Evolutionary conservation across 1,140 invertebrate genomes (phyloP), one percentile per base, ranked within the genome.

Genomic region (Argopecten irradians): DNA sequence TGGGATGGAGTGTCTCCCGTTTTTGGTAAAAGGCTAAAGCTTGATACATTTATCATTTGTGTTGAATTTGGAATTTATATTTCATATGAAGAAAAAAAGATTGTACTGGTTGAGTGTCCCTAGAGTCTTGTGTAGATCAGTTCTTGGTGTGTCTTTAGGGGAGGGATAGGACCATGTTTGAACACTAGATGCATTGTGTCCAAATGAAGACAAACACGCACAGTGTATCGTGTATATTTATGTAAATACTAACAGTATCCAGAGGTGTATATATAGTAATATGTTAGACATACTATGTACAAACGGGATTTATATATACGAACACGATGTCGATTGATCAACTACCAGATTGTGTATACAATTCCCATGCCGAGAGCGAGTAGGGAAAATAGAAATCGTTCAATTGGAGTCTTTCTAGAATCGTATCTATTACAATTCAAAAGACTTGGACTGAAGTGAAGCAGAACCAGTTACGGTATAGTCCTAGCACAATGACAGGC

Each of bases 391-490:
- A 55, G 43, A 55, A 55, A 55, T 55, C 43, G 22, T 13, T 55
- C 43, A 55, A 19, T 55, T 19, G 43, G 43, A 55, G 43, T 55
- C 22, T 71, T 28, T 71, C 5, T 28, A 71, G 55, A 71, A 71
- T 71, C 55, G 55, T 71, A 71, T 71, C 55, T 71, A 71, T 71
- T 71, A 71, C 55, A 71, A 71, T 71, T 71, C 55, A 71, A 71
- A 71, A 71, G 55, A 28, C 55, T 71, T 71, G 55, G 55, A n/a
- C 55, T 71, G 19, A 71, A 71, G 1, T 71, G 55, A 71, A 71
- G 55, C 55, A 71, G 55, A 71, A 71, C 55, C 7, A 71, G 55
- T 71, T 28, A 71, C 55, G 55, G 43, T 46, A 46, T 71, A 71
- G 55, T n/a, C 0, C 28, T 71, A 22, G 28, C n/a, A 71, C 55